Base-by-base conservation (phyloP, 2,113 vertebrate species). In the Cyrtonyx montezumae region DNA sequence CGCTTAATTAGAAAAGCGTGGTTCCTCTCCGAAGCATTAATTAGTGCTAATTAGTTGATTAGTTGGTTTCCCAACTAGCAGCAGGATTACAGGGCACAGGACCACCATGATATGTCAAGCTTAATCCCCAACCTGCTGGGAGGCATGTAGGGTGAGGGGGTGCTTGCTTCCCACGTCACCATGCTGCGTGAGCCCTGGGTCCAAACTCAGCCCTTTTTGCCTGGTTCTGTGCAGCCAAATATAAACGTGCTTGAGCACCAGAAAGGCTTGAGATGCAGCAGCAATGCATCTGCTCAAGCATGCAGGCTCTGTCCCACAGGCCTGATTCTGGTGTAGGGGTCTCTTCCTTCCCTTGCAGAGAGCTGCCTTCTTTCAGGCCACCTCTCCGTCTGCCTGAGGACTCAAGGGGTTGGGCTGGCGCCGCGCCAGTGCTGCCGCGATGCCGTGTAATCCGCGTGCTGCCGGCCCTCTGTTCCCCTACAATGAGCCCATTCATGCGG, bases 401-500 rank as follows among this genome's bases (percentile, higher is more conserved):
- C 67, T 42, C 0, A 1, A 53, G 45, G 45, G 89, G 75, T 70
- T 42, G 17, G 87, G 63, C 8, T 56, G 92, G 91, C 81, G 3
- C 0, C 1, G 13, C 48, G 89, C 96, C 95, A 91, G 91, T 15
- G 32, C 87, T 90, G 89, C 84, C 89, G n/a, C 14, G 71, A 70
- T 85, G 93, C 94, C 11, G 2, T 78, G 85, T 71, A 53, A 93
- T 78, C 82, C 2, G 2, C 61, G 0, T 65, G 91, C 87, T 85
- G 92, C 94, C 36, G 7, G 53, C 42, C 4, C 93, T 68, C 91
- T 65, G 51, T 16, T 94, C 55, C 76, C 71, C 68, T 22, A 90
- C 95, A 96, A 94, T 80, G 73, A 59, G 43, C 61, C 96, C 90
- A 91, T 93, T 96, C 96, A 94, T 40, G 65, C 19, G 0, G 84